Evolutionary conservation across 2,113 vertebrate genomes (phyloP), one percentile per base, ranked within the genome.

Genomic region (Anhinga rufa): DNA sequence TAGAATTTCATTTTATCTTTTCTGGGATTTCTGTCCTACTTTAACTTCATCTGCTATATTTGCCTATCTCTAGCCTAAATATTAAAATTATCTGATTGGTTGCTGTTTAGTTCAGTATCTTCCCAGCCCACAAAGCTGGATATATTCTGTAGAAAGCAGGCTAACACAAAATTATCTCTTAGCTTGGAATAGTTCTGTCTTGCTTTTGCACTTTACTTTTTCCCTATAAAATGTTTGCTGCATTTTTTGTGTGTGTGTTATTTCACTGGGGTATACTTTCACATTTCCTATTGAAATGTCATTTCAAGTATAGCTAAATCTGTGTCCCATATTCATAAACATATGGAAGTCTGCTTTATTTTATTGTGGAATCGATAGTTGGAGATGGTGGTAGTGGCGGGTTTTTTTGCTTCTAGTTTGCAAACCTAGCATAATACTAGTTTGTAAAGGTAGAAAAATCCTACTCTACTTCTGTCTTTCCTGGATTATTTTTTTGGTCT

Each of bases 31-130:
- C 81, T 96, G 84, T 66, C 89, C 92, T 94, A 76, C 70, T 95
- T 96, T 90, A 66, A 61, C 62, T 96, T 90, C 62, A 74, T 92
- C 83, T 82, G 70, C 91, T 95, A 36, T 85, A 82, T 95, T 95
- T 97, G 81, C 62, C 74, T 92, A 51, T 79, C 83, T 29, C 81
- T 89, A 97, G 44, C 88, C 91, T 87, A 87, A 96, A 89, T 91
- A 92, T 72, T 95, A 71, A 46, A 95, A 94, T 81, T 82, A 84
- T 82, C 89, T 66, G 77, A 82, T 84, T 80, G 77, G 77, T 69
- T 93, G 74, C 83, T 87, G 57, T 93, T 92, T 90, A 92, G 70
- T 95, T 94, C 68, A 66, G 55, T 90, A 83, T 86, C 86, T 80
- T 87, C 46, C 58, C 70, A 94, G 29, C 54, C 49, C 9, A 38